Conservation (phyloP, 2,888 invertebrate genomes). For the Macaria liturata region DNA sequence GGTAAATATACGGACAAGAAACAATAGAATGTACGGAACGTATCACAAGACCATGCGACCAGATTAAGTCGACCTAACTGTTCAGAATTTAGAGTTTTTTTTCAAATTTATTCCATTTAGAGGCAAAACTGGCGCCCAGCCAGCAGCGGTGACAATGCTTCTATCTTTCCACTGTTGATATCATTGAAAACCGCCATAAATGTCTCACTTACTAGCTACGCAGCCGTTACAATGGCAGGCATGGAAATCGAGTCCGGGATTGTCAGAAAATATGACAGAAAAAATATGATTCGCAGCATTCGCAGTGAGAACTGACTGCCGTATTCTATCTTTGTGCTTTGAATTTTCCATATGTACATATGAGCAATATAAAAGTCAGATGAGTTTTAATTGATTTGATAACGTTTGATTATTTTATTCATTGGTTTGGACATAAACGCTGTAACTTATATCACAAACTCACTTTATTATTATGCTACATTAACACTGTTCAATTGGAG, state of each 20-base stretch:
- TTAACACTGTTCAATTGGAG: too few relatives aligned
- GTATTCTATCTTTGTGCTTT: slow-evolving; percentile 12
- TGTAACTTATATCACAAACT: too few relatives aligned
- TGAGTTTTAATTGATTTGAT: too few relatives aligned
- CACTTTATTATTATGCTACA: too few relatives aligned
- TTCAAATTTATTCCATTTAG: slow-evolving; percentile 37
- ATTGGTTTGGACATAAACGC: too few relatives aligned
- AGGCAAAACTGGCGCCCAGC: slow-evolving; percentile 55
- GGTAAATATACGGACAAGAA: slow-evolving; percentile 25
- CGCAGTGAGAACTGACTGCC: not conserved
- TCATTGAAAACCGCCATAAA: slow-evolving; percentile 51
- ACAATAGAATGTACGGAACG: slow-evolving; percentile 19
- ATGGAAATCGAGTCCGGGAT: slow-evolving; percentile 24
- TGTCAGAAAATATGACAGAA: slow-evolving; percentile 27
- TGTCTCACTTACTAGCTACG: slow-evolving; percentile 35
- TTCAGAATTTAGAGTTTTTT: slow-evolving; percentile 26
- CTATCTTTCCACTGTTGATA: slow-evolving; percentile 58
- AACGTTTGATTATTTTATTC: too few relatives aligned
- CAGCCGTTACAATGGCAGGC: slow-evolving; percentile 37
- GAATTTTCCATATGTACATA: not conserved
- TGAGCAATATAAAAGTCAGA: too few relatives aligned
- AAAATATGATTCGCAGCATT: slow-evolving; percentile 27
- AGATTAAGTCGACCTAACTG: slow-evolving; percentile 27
- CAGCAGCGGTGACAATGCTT: slow-evolving; percentile 56
- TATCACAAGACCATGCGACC: slow-evolving; percentile 1